Base-by-base conservation (phyloP, 1,140 invertebrate species). In the Ceratina calcarata region DNA sequence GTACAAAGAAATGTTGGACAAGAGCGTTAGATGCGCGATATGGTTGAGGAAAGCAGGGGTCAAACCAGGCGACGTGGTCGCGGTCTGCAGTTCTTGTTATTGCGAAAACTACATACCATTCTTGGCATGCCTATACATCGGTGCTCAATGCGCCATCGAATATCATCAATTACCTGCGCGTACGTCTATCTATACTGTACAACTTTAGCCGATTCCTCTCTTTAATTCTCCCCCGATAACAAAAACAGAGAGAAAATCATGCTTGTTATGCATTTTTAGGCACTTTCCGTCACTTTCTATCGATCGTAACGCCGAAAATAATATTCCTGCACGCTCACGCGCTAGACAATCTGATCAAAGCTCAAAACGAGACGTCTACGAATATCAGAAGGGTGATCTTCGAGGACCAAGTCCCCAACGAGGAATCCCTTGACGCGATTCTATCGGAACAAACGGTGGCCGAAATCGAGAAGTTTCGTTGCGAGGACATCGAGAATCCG, bases 231-330 rank as follows among this genome's bases (percentile, higher is more conserved):
- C 27, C 27, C 2, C 4, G 4, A 32, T 32, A 32, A 32, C 27
- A 4, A 32, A 32, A 32, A 32, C 1, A 32, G 27, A 32, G 27
- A 4, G 27, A 32, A 32, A 32, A 32, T n/a, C n/a, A n/a, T n/a
- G 27, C 27, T 4, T 32, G 27, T 32, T 2, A 32, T 32, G 27
- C 27, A 32, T 85, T 89, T 84, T 51, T 74, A 91, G 90, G 79
- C 6, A 78, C 60, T 0, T 81, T 86, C 1, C 76, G 86, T 32
- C 87, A 91, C 61, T 86, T 93, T 22, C 75, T 93, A 49, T 81
- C 88, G 6, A 71, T 91, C 8, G 85, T 88, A 15, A 81, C 84
- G 15, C 92, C 92, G n/a, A 91, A 90, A 80, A 71, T 93, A 15
- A 80, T 93, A 2, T 93, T 93, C 57, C 76, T 85, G 0, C 84